These are phyloP conservation scores for Pedicia rivosa DNA, from an alignment of 2,888 invertebrate genomes.

Conservation along the genomic window DNA sequence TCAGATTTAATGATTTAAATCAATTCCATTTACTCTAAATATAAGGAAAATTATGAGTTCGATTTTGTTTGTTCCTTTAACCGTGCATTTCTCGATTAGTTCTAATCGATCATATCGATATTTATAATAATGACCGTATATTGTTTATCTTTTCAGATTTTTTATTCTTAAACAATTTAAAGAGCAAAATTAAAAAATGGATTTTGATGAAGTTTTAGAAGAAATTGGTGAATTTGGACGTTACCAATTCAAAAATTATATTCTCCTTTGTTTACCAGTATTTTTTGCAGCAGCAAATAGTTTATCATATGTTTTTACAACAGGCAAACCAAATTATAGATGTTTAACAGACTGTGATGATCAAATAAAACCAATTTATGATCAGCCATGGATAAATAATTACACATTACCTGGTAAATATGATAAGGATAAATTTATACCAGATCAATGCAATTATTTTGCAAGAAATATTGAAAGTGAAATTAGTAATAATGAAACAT, in stretches of 20 bases:
- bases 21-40: too few species aligned
- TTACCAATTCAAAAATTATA: constrained; percentile 38
- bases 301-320: constrained; percentile 43
- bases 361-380: constrained; percentile 20
- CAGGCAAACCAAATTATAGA: constrained; percentile 40
- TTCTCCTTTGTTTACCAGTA: constrained; percentile 40
- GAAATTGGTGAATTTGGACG: constrained; percentile 42
- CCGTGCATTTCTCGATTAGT: too few species aligned
- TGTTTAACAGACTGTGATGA: constrained; percentile 41
- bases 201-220: constrained; percentile 42
- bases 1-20: too few species aligned
- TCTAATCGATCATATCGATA: too few species aligned
- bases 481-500: constrained; percentile 12
- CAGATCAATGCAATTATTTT: constrained; percentile 22
- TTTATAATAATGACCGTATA: too few species aligned
- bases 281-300: constrained; percentile 43
- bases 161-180: too few species aligned
- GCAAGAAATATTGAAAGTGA: constrained; percentile 14
- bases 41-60: too few species aligned
- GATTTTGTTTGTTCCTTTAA: too few species aligned
- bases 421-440: constrained; percentile 21
- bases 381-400: constrained; percentile 31
- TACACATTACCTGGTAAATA: constrained; percentile 32
- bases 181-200: constrained; percentile 31
- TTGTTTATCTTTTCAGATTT: too few species aligned